Base-by-base conservation (phyloP, 1,140 invertebrate genomes). In the Proctacanthus coquilletti region DNA sequence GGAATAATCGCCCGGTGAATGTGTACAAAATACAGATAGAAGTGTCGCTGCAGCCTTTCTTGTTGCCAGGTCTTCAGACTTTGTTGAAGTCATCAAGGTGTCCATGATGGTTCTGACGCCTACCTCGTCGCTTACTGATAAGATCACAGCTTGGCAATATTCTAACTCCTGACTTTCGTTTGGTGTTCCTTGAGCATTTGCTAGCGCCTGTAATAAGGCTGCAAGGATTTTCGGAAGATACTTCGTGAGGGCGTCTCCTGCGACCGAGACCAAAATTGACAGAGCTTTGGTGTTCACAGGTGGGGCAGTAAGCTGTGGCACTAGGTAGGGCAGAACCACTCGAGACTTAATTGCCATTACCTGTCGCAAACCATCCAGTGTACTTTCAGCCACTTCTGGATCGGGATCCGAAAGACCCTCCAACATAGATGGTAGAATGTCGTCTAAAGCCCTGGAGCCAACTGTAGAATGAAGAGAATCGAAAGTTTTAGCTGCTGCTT, bases 261-360 rank as follows among this genome's bases (percentile, higher is more conserved):
- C 89, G 5, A 94, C 91, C 17, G 87, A 84, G 4, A 89, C 86
- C 34, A 96, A 64, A 47, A 91, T 83, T 4, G 89, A 88, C 13
- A 97, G 61, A 4, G 92, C 92, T 65, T 88, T 84, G 3, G 88
- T 93, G 63, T 97, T 95, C 5, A 88, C 81, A 33, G 78, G 79
- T 13, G 79, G 74, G 17, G 77, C 73, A 3, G 85, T 95, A 44
- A 97, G 65, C 64, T 96, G 91, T 11, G 94, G 94, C 32, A 98
- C 81, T 31, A 98, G 66, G 62, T 96, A 96, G 3, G 93, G 93
- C 40, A 98, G 62, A 19, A 98, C 89, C 1, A 92, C 91, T 45
- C 86, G 70, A 6, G 89, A 92, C 66, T 95, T 97, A 25, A 96
- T 88, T 10, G 85, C 79, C 86, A 98, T 95, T 4, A 97, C 84